Evolutionary conservation across 2,888 invertebrate species (phyloP).

Genomic region (Ichneumoninae sp.): DNA sequence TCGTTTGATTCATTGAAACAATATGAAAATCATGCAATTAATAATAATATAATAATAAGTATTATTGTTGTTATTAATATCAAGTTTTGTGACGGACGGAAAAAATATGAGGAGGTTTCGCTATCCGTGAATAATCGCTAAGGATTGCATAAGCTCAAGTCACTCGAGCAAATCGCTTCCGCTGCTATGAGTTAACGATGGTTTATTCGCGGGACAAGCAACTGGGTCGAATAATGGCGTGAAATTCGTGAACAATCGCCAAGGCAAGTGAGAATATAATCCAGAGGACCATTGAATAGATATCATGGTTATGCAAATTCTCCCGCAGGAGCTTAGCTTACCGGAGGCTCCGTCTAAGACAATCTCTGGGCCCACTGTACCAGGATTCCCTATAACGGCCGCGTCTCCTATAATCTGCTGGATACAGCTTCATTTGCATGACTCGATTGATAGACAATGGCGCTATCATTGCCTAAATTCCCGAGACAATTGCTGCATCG

Average conservation of each 20-base stretch:
- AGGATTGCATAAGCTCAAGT: not conserved
- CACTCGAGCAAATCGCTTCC: not conserved
- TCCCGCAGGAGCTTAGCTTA: conserved; percentile 30
- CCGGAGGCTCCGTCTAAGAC: conserved; percentile 36
- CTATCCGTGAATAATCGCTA: not conserved
- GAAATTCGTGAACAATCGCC: conserved; percentile 31
- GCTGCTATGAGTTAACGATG: not conserved
- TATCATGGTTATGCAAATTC: conserved; percentile 48
- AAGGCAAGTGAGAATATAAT: conserved; percentile 22
- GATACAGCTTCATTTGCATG: conserved; percentile 51
- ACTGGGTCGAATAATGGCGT: conserved; percentile 9
- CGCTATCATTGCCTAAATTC: conserved; percentile 31
- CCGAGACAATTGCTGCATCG: conserved; percentile 13
- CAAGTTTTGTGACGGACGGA: not conserved
- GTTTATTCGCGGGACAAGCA: conserved; percentile 4
- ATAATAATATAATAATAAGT: not conserved
- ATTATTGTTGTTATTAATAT: not conserved
- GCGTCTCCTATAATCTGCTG: conserved; percentile 43
- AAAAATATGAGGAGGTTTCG: not conserved
- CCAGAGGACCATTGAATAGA: conserved; percentile 25
- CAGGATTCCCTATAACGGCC: conserved; percentile 16
- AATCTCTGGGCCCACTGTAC: conserved; percentile 36
- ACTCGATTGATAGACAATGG: conserved; percentile 51
- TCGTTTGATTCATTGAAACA: too few species aligned
- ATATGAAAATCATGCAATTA: too few species aligned